Percentiles rank a stretch among this genome's conserved stretches.
These are phyloP conservation scores for Bergia puertoricense DNA, from an alignment of 92 coral and sea anemone species.

Conservation along the genomic window DNA sequence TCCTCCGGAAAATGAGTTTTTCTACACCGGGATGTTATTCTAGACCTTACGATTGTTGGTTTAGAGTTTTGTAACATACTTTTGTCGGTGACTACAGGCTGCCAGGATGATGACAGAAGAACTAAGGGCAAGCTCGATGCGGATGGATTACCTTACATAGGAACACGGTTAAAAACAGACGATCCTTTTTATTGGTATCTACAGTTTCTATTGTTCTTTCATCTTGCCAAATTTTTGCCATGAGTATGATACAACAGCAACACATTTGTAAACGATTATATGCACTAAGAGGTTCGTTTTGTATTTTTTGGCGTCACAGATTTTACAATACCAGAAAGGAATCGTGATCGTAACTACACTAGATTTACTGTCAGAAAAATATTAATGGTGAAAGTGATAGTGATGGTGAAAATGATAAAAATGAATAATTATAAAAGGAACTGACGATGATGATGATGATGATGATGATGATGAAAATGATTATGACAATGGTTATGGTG, in stretches of 20 bases:
- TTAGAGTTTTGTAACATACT: background rate
- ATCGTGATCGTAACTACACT: background rate
- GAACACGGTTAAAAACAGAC: constrained; percentile 80
- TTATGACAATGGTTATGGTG: background rate
- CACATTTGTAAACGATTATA: background rate
- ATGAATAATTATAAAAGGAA: too few species aligned
- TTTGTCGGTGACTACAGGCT: constrained; percentile 52
- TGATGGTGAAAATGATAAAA: background rate
- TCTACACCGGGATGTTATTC: background rate
- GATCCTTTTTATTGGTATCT: constrained; percentile 86
- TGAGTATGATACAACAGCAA: background rate
- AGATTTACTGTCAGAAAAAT: background rate
- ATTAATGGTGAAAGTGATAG: background rate
- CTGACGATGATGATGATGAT: background rate
- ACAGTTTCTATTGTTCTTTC: background rate
- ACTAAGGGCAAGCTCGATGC: constrained; percentile 76
- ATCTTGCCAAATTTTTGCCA: too few species aligned
- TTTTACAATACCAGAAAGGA: background rate
- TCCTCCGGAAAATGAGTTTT: background rate
- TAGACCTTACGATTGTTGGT: background rate
- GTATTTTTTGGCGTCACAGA: background rate
- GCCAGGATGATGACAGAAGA: constrained; percentile 75
- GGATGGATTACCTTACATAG: constrained; percentile 94
- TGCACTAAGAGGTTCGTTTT: background rate
- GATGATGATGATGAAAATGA: background rate